Evolutionary conservation across 92 coral and sea anemone species (phyloP), one percentile per base, ranked within the genome.

Genomic region (Muricea muricata): DNA sequence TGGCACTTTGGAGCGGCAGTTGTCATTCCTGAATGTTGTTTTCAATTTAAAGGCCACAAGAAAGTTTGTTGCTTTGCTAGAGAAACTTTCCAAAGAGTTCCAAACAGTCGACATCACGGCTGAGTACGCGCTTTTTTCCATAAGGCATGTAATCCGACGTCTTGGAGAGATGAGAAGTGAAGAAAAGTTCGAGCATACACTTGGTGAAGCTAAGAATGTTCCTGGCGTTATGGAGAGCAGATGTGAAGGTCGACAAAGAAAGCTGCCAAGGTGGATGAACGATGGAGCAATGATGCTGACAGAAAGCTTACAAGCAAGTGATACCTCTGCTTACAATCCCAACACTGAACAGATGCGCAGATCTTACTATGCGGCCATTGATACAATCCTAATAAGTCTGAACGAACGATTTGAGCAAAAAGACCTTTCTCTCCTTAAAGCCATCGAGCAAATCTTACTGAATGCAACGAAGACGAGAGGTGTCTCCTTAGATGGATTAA

Each of bases 11-110:
- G n/a, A 20, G 63, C 80, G 63, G 1, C 80, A 74, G n/a, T 46
- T 73, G 5, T 73, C 26, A 6, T 73, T 56, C 35, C 79, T 73
- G 4, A 31, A 73, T 1, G 79, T 73, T 41, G n/a, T 73, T 30
- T 73, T 73, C n/a, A 28, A 28, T 1, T 73, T 73, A 14, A 73
- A 73, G 15, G 63, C n/a, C 34, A 74, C 63, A 74, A 45, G 80
- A 74, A 74, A 74, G 60, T 63, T 74, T 74, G 63, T 74, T 74
- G 80, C 0, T 45, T 46, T n/a, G n/a, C n/a, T n/a, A n/a, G n/a
- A n/a, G n/a, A n/a, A n/a, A n/a, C n/a, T n/a, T n/a, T n/a, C n/a
- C n/a, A n/a, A n/a, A 74, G 80, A 74, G 32, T 37, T 74, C 1
- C 80, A 74, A 46, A 0, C 80, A 47, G 80, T 74, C 10, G 63